Conservation (phyloP, 2,113 vertebrate genomes). For the Lepisosteus oculatus region DNA sequence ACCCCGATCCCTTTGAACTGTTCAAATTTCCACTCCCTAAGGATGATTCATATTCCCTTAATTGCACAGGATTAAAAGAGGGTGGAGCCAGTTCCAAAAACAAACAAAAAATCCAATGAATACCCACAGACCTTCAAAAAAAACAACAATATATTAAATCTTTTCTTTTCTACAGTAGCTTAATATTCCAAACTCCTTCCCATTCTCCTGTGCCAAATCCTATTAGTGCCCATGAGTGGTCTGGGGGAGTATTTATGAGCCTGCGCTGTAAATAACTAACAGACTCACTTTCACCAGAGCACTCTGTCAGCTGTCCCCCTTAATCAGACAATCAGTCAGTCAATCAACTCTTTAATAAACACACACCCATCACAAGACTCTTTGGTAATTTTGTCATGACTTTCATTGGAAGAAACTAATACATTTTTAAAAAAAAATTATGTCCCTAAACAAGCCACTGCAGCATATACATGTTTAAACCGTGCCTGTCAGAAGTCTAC, state of each 20-base stretch:
- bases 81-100: slow-evolving; percentile 38
- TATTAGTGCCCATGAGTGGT: no score
- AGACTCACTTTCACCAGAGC: slow-evolving; percentile 29
- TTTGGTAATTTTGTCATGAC: slow-evolving; percentile 24
- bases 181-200: background rate
- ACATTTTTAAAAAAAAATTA: background rate
- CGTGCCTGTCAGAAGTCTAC: slow-evolving; percentile 44
- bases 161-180: background rate
- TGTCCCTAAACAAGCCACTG: background rate
- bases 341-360: slow-evolving; percentile 33
- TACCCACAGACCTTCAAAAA: slow-evolving; percentile 4
- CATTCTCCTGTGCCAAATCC: no score
- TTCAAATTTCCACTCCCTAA: slow-evolving; percentile 32
- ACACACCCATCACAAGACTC: slow-evolving; percentile 26
- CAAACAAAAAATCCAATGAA: background rate
- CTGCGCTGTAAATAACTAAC: slow-evolving; percentile 23
- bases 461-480: slow-evolving; percentile 33
- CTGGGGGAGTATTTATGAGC: background rate
- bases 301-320: slow-evolving; percentile 31
- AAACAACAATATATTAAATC: slow-evolving; percentile 1
- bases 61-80: slow-evolving; percentile 49
- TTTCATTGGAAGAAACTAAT: background rate
- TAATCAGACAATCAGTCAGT: slow-evolving; percentile 17
- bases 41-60: slow-evolving; percentile 52
- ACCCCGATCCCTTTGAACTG: slow-evolving; percentile 52